Evolutionary conservation across 2,113 vertebrate genomes (phyloP).

Genomic region (Bubo bubo): DNA sequence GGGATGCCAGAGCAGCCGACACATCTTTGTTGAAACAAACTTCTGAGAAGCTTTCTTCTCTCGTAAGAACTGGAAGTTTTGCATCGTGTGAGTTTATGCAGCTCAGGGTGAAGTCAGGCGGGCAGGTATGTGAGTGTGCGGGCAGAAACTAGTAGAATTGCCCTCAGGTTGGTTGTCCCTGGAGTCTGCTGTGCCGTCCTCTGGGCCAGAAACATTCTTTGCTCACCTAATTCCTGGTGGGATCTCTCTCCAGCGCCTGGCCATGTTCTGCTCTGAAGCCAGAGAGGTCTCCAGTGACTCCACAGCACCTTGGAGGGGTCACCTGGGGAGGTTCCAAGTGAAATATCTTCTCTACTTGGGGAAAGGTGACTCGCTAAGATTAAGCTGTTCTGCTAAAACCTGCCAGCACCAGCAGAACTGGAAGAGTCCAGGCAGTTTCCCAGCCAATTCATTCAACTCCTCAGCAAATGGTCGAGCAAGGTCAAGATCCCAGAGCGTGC

Average conservation of each 20-base stretch:
- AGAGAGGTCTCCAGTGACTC: neutral
- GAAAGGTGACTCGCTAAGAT: neutral
- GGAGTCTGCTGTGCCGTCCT: neutral
- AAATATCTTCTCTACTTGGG: neutral
- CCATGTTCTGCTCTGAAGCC: neutral
- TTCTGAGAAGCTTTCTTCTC: neutral
- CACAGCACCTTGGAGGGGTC: fast-evolving
- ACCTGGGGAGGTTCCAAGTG: neutral
- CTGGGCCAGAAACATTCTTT: neutral
- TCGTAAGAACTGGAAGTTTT: neutral
- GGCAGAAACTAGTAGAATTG: neutral
- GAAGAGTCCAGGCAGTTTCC: neutral
- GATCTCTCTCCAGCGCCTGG: fast-evolving
- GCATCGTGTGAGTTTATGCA: neutral
- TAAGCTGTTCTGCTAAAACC: neutral
- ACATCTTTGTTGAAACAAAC: neutral
- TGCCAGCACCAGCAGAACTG: neutral
- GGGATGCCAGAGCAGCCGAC: neutral
- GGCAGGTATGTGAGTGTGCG: fast-evolving
- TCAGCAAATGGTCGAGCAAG: neutral
- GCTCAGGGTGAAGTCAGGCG: neutral
- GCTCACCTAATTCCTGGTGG: neutral
- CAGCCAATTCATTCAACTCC: no score
- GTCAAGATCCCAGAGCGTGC: neutral
- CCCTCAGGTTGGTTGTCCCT: neutral